phyloP scores from a whole-genome alignment of 92 coral and sea anemone genomes.

The Micromussa lordhowensis region DNA sequence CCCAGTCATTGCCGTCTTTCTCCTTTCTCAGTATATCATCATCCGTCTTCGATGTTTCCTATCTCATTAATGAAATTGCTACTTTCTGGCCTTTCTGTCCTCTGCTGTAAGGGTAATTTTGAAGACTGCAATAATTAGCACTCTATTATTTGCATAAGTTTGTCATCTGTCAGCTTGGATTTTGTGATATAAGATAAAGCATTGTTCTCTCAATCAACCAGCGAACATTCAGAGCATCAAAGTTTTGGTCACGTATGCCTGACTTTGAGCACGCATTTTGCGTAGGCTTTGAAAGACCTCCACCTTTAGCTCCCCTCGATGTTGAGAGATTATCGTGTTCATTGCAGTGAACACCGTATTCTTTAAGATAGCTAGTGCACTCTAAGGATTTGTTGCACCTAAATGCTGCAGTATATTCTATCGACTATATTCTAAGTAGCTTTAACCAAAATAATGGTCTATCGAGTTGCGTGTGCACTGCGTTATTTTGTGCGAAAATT shows the following conservation, averaged over 20 bases:
- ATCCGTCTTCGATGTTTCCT: background rate
- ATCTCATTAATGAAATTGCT: too few relatives aligned
- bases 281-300: background rate
- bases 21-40: too few relatives aligned
- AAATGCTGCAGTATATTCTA: background rate
- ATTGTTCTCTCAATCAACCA: background rate
- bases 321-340: background rate
- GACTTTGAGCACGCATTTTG: background rate
- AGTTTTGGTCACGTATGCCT: background rate
- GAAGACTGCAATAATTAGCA: background rate
- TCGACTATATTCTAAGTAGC: background rate
- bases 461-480: background rate
- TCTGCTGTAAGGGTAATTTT: background rate
- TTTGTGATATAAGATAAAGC: background rate
- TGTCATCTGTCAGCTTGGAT: background rate
- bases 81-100: too few relatives aligned
- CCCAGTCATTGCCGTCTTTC: too few relatives aligned
- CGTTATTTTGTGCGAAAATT: background rate
- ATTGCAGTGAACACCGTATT: background rate
- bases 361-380: too few relatives aligned
- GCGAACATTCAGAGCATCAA: background rate
- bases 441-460: background rate
- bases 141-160: background rate
- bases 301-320: background rate
- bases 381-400: too few relatives aligned